Evolutionary conservation across 1,140 invertebrate species (phyloP), one percentile per base, ranked within the genome.

Genomic region (Drosophila willistoni): DNA sequence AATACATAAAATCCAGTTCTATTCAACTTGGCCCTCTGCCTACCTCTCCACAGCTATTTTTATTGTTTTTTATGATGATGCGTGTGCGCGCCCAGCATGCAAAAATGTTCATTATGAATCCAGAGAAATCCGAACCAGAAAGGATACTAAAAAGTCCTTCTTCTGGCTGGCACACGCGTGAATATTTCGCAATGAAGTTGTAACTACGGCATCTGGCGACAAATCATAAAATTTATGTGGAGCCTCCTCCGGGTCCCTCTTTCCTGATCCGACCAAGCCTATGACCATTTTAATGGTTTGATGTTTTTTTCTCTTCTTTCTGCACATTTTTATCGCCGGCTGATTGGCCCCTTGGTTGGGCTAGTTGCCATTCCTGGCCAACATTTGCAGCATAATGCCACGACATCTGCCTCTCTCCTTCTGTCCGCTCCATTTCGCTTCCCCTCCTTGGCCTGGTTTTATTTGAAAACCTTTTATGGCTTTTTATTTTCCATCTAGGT

Each of bases 51-150:
- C 44, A 22, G 33, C 51, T 19, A 41, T 62, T 79, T 89, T 83
- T 83, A 84, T 89, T 81, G 73, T 81, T 84, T 84, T 84, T 89
- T 89, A 78, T 87, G 80, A 76, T 81, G 80, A 74, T 82, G 79
- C 80, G 77, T 86, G 76, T 79, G 78, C 61, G 64, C 62, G 70
- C 83, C 57, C 83, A 85, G 84, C 84, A 89, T 89, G 84, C 84
- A 84, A 79, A 81, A 89, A 84, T 69, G 77, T 84, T 89, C 84
- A 89, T 84, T 89, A 73, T 63, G 22, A 63, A 42, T 14, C 6
- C 25, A 42, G 7, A 34, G 51, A 3, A n/a, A 36, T 14, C 9
- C 12, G 14, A n/a, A 17, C 9, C 44, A 41, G 1, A 64, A 14
- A 14, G 47, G n/a, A n/a, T 34, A 13, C 19, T 60, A 42, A 60